A percentile compares a stretch with the other conserved stretches of the same genome.
Conservation (phyloP, 2,113 vertebrate genomes). For the Machaerirhynchus nigripectus region DNA sequence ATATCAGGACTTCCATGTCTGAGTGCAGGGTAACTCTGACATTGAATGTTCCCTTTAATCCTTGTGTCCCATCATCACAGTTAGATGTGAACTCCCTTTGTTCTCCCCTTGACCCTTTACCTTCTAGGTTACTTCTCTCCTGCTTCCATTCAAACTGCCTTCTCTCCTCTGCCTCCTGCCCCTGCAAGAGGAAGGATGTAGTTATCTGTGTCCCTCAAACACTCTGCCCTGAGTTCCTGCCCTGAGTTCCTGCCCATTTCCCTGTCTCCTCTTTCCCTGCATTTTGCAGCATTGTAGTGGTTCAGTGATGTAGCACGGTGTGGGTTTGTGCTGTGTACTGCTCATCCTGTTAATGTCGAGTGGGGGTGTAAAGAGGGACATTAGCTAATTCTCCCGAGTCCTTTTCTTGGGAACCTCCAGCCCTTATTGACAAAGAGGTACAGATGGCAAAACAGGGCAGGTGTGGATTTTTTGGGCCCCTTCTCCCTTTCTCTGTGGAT, state of each 20-base stretch:
- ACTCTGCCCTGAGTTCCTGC: not conserved
- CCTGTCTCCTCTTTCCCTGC: not conserved
- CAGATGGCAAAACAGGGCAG: not conserved
- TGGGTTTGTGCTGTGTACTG: not conserved
- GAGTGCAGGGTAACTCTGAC: not conserved
- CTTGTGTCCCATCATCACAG: not conserved
- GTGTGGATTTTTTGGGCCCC: not conserved
- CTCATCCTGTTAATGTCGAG: not conserved
- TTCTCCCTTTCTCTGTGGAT: not conserved
- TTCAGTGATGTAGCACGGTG: not conserved
- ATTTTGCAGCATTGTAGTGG: not conserved
- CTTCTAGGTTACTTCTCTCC: not conserved
- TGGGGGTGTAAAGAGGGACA: not conserved
- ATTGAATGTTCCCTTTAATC: not conserved
- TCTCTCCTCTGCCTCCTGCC: not conserved
- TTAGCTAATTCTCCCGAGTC: not conserved
- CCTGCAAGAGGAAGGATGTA: not conserved
- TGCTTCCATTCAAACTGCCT: not conserved
- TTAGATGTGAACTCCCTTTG: not conserved
- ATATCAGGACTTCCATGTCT: not conserved
- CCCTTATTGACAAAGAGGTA: not conserved
- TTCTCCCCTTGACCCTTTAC: not conserved
- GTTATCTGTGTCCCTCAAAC: not conserved
- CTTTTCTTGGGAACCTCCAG: not conserved
- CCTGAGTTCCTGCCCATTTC: not conserved